Evolutionary conservation across 1,140 invertebrate species (phyloP), one percentile per base, ranked within the genome.

Genomic region (Papilio xuthus): DNA sequence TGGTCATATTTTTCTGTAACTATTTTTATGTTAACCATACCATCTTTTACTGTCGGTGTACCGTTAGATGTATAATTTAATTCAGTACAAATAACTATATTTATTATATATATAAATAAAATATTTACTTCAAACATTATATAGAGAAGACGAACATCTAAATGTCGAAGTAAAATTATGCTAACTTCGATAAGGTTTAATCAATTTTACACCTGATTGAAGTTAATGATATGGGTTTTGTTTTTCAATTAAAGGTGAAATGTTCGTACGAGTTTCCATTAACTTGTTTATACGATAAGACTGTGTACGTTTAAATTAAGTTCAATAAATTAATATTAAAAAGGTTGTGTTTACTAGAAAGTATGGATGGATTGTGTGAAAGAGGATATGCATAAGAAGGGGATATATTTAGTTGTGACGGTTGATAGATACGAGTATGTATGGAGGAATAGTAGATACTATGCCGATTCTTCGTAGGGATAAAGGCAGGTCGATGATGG

Each of bases 71-170:
- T 26, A 28, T 63, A 63, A 63, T 63, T 28, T 15, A 63, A 63
- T 26, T 63, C 60, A 26, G 60, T 15, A 63, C 23, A 9, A 13
- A 63, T 23, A 63, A 12, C 60, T 63, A 28, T 28, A 63, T 60
- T 26, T 60, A 63, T 28, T 13, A 15, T 63, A 63, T 15, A 28
- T 15, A 63, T 13, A 63, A 63, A 13, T 13, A 28, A 28, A 26
- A 63, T 28, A 20, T 63, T 63, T 9, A 63, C 13, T 23, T 26
- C 60, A 63, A 63, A 63, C 60, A 28, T 63, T 56, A 56, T 56
- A 20, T n/a, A 23, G 0, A 20, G 2, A 56, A 20, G n/a, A 20
- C 53, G 2, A 23, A 56, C 20, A 20, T 23, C 18, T 23, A 56
- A 56, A 20, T 56, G 53, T 20, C 23, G 6, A 8, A n/a, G 9